Percentiles rank a stretch among this genome's conserved stretches.
Evolutionary conservation across 2,888 invertebrate genomes (phyloP).

Genomic region (Laothoe populi): DNA sequence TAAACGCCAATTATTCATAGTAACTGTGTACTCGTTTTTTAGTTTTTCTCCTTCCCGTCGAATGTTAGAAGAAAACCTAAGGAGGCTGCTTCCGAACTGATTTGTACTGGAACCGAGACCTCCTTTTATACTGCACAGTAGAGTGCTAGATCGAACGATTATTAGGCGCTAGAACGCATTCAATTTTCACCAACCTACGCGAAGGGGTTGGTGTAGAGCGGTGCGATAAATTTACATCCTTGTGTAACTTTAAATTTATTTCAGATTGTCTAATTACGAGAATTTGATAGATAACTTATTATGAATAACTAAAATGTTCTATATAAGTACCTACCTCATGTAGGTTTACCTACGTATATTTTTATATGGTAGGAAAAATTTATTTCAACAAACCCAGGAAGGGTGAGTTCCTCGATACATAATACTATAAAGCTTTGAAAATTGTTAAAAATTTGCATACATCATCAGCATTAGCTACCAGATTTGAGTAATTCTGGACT

Average conservation of each 20-base stretch:
- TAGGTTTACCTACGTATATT: no score
- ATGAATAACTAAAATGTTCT: no score
- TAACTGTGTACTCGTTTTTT: constrained; percentile 59
- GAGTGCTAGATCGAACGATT: constrained; percentile 59
- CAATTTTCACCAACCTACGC: constrained; percentile 76
- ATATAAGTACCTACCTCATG: no score
- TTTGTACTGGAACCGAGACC: constrained; percentile 38
- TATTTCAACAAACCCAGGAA: no score
- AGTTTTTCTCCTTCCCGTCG: constrained; percentile 50
- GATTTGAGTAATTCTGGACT: no score
- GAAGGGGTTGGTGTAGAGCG: constrained; percentile 35
- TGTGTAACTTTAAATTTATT: constrained; percentile 7
- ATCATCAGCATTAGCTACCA: no score
- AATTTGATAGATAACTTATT: no score
- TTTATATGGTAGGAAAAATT: no score
- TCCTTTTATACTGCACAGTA: constrained; percentile 65
- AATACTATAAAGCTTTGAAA: no score
- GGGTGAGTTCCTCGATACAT: no score
- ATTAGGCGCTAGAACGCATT: constrained; percentile 79
- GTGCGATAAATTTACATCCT: constrained; percentile 46
- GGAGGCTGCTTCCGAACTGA: constrained; percentile 72
- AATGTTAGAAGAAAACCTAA: constrained; percentile 58
- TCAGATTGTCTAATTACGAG: constrained; percentile 25
- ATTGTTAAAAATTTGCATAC: no score
- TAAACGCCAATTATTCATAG: constrained; percentile 82